Evolutionary conservation across 2,888 invertebrate genomes (phyloP), one percentile per base, ranked within the genome.

Genomic region (Nebria salina): DNA sequence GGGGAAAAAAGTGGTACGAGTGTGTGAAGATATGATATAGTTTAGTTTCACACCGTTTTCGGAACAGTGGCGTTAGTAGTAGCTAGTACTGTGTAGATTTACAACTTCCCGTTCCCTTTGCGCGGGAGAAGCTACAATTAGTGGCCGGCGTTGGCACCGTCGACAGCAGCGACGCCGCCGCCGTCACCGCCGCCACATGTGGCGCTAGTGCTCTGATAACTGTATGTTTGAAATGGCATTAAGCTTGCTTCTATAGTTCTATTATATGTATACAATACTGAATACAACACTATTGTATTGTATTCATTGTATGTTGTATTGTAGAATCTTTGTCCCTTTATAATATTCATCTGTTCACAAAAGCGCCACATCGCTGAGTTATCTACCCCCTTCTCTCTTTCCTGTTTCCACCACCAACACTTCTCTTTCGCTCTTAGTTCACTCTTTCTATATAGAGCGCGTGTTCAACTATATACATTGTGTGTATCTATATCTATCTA

Each of bases 241-340:
- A 88, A 88, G 88, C 88, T 87, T 88, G 88, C 88, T 88, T 88
- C 88, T 88, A 88, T 88, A 88, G 88, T 88, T 88, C 88, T 87
- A 88, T 88, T 88, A 88, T 88, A 88, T 87, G 87, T 88, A 87
- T 88, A 88, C 88, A 88, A 88, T 88, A 87, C 86, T 86, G 88
- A 88, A 88, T 88, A 88, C 88, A 88, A 88, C 87, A 88, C 88
- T 87, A 88, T 88, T 87, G 88, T 87, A 86, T 87, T 87, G 87
- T 88, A 87, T 87, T 87, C 88, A 88, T 87, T 87, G 87, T 87
- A 87, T 87, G 88, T 88, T 87, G 87, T 88, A 88, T 88, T 88
- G 88, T 87, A 87, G 87, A 87, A 88, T 88, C 88, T 88, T 88
- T 88, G 88, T 88, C 88, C 87, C 88, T 88, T 88, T 88, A 88